These are phyloP conservation scores for Sebastes diploproa DNA, from an alignment of 2,797 vertebrate genomes.

Conservation along the genomic window DNA sequence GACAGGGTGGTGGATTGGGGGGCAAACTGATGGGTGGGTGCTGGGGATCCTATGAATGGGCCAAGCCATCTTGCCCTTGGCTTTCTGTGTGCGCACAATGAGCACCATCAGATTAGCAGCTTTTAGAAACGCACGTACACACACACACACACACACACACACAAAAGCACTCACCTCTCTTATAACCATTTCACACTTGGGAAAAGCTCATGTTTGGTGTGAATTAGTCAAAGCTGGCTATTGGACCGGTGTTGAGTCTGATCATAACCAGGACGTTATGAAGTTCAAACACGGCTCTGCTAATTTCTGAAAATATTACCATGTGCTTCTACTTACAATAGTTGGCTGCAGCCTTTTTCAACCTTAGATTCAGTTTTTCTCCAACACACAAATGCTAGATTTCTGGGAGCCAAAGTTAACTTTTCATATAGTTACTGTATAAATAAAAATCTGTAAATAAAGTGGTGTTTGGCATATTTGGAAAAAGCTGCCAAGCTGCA, in stretches of 20 bases:
- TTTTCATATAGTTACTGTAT: background rate
- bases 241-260: background rate
- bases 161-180: slow-evolving; percentile 21
- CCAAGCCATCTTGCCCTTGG: slow-evolving; percentile 61
- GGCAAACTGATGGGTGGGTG: slow-evolving; percentile 36
- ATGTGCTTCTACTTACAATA: background rate
- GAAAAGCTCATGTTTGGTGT: slow-evolving; percentile 1
- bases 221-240: slow-evolving; percentile 15
- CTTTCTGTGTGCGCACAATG: slow-evolving; percentile 68
- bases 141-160: slow-evolving; percentile 10
- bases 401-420: background rate
- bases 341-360: background rate
- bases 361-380: background rate
- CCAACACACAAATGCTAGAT: background rate
- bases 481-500: background rate
- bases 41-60: slow-evolving; percentile 55
- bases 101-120: slow-evolving; percentile 72
- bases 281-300: background rate
- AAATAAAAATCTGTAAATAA: background rate
- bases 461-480: background rate
- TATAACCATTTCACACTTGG: slow-evolving; percentile 21
- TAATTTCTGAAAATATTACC: background rate
- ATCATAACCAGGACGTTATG: background rate
- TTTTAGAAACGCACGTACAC: slow-evolving; percentile 44
- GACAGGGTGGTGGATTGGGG: slow-evolving; percentile 29